A percentile compares a stretch with the other conserved stretches of the same genome.
Evolutionary conservation across 1,140 invertebrate species (phyloP).

Genomic region (Megalonaias nervosa): DNA sequence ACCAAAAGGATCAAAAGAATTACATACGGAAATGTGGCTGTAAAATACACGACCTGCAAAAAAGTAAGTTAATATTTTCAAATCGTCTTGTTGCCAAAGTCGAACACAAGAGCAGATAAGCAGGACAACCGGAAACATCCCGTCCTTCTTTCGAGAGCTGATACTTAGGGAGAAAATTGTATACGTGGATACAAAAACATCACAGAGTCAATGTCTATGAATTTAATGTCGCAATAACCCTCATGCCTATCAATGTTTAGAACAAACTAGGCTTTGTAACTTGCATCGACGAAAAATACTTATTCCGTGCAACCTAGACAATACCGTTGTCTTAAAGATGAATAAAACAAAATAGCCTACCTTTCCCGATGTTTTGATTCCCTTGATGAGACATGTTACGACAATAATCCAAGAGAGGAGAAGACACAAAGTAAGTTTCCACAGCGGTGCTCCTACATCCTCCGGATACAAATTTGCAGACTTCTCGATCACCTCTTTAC

Average conservation of each 20-base stretch:
- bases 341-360: constrained; percentile 70
- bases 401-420: constrained; percentile 95
- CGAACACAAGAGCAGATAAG: neutral
- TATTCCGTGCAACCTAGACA: neutral
- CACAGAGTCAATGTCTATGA: neutral
- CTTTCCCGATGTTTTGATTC: constrained; percentile 96
- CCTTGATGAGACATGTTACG: constrained; percentile 98
- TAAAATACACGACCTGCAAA: constrained; percentile 78
- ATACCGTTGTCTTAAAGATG: neutral
- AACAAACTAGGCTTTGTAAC: too few relatives aligned
- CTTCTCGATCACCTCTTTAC: constrained; percentile 46
- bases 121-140: neutral
- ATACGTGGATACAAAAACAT: neutral
- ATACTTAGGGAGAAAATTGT: neutral
- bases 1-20: constrained; percentile 86
- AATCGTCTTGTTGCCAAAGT: neutral
- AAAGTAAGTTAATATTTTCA: neutral
- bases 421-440: constrained; percentile 90
- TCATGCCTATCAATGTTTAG: neutral
- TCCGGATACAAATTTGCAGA: constrained; percentile 73
- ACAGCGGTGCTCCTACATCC: constrained; percentile 88
- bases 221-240: too few relatives aligned
- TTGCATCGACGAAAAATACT: neutral
- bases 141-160: neutral
- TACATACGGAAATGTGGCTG: constrained; percentile 88